Evolutionary conservation across 2,888 invertebrate genomes (phyloP), one percentile per base, ranked within the genome.

Genomic region (Diploptera punctata): DNA sequence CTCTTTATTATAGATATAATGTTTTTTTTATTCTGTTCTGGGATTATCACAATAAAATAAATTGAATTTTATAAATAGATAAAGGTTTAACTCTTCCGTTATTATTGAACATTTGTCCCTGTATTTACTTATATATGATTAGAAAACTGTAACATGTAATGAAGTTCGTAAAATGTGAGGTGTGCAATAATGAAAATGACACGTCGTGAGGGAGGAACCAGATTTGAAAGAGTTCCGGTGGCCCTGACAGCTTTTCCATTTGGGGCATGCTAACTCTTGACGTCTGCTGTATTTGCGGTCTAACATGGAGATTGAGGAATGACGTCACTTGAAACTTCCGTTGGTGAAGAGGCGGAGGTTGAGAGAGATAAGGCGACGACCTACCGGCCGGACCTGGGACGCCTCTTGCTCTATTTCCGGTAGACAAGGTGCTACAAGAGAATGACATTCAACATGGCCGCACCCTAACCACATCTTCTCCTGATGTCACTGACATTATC

Each of bases 351-450:
- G 29, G 57, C 26, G 57, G 57, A 29, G 29, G 57, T 29, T n/a
- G n/a, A n/a, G n/a, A 29, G 10, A 65, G 65, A 65, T 65, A 65
- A 65, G 65, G 47, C 65, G 26, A 47, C 57, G 57, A 57, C 57
- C 57, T 57, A 57, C 26, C 65, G 26, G 65, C 65, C 47, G 38
- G 65, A 60, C 60, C 47, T 47, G 47, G 47, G 47, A 47, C 18
- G 47, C 60, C 44, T 44, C 44, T 24, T 47, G 65, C 65, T 65
- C 47, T 29, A 65, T 65, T 65, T 65, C 65, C 65, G 65, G 65
- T 18, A 43, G 65, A 65, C 65, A 65, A 65, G 65, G 65, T 65
- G 65, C 29, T 57, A 57, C 57, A 57, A 3, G 3, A 57, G 57
- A 57, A 57, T 57, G 57, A 1, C 57, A 29, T 57, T 29, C 18